phyloP scores from a whole-genome alignment of 2,888 invertebrate genomes.

The Spatulosminthurus flaviceps region DNA sequence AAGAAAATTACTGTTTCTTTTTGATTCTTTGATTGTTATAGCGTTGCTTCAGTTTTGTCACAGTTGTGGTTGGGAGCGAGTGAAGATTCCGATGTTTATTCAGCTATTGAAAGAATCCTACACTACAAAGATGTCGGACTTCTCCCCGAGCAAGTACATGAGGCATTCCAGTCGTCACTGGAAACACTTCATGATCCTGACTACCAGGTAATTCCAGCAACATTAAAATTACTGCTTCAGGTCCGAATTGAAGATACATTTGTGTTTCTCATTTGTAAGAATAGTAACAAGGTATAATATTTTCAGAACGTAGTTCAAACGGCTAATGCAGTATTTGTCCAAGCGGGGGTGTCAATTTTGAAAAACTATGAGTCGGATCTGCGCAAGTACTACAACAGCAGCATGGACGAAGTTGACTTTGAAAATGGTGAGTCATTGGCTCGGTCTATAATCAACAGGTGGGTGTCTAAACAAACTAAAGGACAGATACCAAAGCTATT shows the following conservation, averaged over 20 bases:
- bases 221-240: too few relatives aligned
- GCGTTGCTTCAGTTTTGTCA: conserved; percentile 64
- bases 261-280: background rate
- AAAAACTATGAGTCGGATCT: conserved; percentile 62
- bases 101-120: conserved; percentile 63
- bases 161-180: conserved; percentile 56
- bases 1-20: too few relatives aligned
- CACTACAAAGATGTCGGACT: conserved; percentile 64
- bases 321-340: conserved; percentile 61
- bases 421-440: conserved; percentile 57
- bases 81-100: conserved; percentile 63
- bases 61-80: conserved; percentile 65
- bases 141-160: conserved; percentile 62
- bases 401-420: conserved; percentile 64
- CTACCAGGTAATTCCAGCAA: conserved; percentile 39
- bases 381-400: conserved; percentile 64
- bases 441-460: conserved; percentile 62
- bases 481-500: conserved; percentile 61
- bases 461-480: conserved; percentile 63
- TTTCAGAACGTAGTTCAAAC: conserved; percentile 60
- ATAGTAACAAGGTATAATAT: background rate
- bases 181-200: conserved; percentile 57
- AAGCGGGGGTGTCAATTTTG: conserved; percentile 59
- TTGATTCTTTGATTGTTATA: conserved; percentile 44
- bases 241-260: too few relatives aligned